Conservation (phyloP, 2,888 invertebrate species). For the Netelia virgata region DNA sequence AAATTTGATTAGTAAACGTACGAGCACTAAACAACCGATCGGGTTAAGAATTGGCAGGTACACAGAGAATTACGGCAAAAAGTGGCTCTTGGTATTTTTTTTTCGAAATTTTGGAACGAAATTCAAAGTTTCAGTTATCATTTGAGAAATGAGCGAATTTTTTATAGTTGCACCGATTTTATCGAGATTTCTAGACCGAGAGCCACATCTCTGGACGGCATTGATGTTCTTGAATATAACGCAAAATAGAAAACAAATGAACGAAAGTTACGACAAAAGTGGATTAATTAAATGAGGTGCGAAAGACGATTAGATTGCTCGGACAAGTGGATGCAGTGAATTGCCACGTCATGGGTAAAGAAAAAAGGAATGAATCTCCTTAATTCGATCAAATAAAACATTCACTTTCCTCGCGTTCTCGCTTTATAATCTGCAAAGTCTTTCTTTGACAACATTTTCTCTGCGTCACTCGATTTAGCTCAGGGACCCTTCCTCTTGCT, state of each 20-base stretch:
- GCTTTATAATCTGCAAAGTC: constrained; percentile 60
- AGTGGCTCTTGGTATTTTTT: no score
- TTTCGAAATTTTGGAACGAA: no score
- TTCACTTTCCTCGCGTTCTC: constrained; percentile 49
- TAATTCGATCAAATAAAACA: constrained; percentile 64
- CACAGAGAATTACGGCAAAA: no score
- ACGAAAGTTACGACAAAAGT: not conserved
- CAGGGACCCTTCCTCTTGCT: constrained; percentile 36
- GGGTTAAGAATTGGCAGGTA: no score
- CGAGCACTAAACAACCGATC: no score
- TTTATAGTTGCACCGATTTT: no score
- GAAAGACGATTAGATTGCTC: constrained; percentile 28
- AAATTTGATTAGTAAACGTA: no score
- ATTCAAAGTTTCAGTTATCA: no score
- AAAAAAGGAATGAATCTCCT: constrained; percentile 41
- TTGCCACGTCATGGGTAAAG: not conserved
- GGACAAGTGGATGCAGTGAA: constrained; percentile 23
- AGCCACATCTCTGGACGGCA: no score
- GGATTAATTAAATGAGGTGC: constrained; percentile 29
- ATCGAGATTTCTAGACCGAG: no score
- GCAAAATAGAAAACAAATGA: constrained; percentile 6
- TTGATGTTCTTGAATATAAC: no score
- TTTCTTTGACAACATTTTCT: constrained; percentile 65
- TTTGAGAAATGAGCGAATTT: no score
- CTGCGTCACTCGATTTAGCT: constrained; percentile 62